These are phyloP conservation scores for Drosophila quinaria DNA, from an alignment of 2,888 invertebrate genomes.

Conservation along the genomic window DNA sequence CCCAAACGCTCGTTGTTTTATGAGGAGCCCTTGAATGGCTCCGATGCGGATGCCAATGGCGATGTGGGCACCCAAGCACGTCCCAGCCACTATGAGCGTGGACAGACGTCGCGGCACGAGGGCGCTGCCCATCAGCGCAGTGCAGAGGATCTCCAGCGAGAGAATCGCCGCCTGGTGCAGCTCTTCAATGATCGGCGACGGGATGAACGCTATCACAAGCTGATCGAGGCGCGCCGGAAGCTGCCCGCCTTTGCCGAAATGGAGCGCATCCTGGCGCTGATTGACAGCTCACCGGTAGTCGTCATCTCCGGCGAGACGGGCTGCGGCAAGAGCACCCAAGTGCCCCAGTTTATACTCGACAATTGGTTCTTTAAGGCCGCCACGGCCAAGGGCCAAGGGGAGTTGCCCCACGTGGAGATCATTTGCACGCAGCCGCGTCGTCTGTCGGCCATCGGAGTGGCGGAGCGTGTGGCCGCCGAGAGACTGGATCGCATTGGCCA, in stretches of 20 bases:
- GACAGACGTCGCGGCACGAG: constrained; percentile 87
- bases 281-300: constrained; percentile 87
- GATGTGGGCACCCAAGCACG: constrained; percentile 60
- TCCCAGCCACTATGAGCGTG: constrained; percentile 90
- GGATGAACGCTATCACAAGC: constrained; percentile 89
- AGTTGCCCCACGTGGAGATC: constrained; percentile 91
- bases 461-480: constrained; percentile 96
- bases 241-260: constrained; percentile 91
- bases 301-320: constrained; percentile 95
- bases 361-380: constrained; percentile 89
- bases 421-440: constrained; percentile 97
- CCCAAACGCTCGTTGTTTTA: constrained; percentile 88
- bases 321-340: constrained; percentile 94
- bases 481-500: constrained; percentile 89
- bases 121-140: constrained; percentile 86
- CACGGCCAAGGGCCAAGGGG: constrained; percentile 83
- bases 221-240: constrained; percentile 88
- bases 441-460: constrained; percentile 96
- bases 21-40: constrained; percentile 85
- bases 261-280: constrained; percentile 89
- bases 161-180: constrained; percentile 88
- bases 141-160: constrained; percentile 87
- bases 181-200: constrained; percentile 88
- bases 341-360: constrained; percentile 97
- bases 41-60: constrained; percentile 54